Base-by-base conservation (phyloP, 2,797 vertebrate species). In the Tamandua tetradactyla region DNA sequence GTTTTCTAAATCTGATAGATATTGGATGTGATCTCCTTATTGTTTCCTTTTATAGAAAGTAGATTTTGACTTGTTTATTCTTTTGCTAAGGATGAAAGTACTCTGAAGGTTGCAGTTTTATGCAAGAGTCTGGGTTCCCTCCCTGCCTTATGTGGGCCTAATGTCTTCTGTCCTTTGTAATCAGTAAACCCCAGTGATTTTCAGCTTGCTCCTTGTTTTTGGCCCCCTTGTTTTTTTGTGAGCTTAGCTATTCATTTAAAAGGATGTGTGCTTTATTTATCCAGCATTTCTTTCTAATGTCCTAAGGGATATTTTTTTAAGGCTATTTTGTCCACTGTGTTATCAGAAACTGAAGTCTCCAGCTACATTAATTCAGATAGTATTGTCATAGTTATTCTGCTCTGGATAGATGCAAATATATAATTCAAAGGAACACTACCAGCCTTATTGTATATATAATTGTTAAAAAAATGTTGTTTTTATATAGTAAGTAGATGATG, bases 401-500 rank as follows among this genome's bases (percentile, higher is more conserved):
- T 27, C 27, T 66, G 15, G 27, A 37, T 64, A 30, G 59, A 61
- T 83, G 2, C 18, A 92, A 72, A 62, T 64, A 64, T 37, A 27
- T 92, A 89, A 92, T 78, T 86, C 59, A 87, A 49, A 94, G 37
- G 69, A 88, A 71, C 6, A 59, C 5, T 64, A 5, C 57, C 52
- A 94, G 71, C n/a, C 23, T 55, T 84, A 81, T 88, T 93, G 37
- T 72, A 61, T 64, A 37, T 78, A 1, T 91, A 76, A 84, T 74
- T 91, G 35, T 52, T 96, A 93, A 82, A 66, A 81, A 86, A 64
- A 62, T 59, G 20, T 49, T 94, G n/a, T 75, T 82, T 84, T 86
- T 79, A 92, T 27, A 15, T 87, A 59, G n/a, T 42, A 87, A 82
- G 30, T 89, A 8, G 80, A 7, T 66, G 49, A 69, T 91, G 23